Conservation (phyloP, 1,140 invertebrate species). For the Bacillus rossius region DNA sequence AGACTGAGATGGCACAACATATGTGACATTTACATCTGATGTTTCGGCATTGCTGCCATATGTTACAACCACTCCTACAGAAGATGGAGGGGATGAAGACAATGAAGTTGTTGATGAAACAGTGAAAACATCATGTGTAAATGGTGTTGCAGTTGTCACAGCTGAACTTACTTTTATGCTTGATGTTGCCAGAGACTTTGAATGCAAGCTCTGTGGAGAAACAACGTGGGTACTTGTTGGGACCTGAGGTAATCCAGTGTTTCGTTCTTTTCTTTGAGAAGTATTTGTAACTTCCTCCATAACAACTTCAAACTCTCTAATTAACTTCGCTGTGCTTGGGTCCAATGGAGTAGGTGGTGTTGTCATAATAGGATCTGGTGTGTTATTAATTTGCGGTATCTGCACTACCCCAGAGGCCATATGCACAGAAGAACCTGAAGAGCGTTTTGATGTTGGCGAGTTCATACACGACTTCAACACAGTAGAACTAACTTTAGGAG, state of each 20-base stretch:
- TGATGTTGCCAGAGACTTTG: no score
- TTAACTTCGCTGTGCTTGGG: constrained; percentile 62
- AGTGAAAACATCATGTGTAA: neutral
- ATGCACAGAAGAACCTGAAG: constrained; percentile 4
- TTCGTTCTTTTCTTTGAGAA: constrained; percentile 59
- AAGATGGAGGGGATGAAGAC: neutral
- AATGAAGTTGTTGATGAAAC: neutral
- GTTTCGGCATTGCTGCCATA: neutral
- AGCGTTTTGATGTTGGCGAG: constrained; percentile 14
- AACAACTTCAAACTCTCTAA: constrained; percentile 76
- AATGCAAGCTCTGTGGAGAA: neutral
- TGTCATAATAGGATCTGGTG: constrained; percentile 36
- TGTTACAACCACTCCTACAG: neutral
- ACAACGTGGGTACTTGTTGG: neutral
- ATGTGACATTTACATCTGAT: neutral
- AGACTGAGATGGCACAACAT: constrained; percentile 15
- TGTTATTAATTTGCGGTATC: constrained; percentile 25
- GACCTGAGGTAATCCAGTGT: constrained; percentile 32
- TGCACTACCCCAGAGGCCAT: constrained; percentile 21
- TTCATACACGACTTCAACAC: constrained; percentile 41
- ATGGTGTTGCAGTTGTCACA: neutral
- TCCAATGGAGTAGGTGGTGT: constrained; percentile 45
- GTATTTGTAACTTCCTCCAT: constrained; percentile 55
- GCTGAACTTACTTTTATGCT: neutral
- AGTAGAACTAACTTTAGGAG: constrained; percentile 48